Evolutionary conservation across 2,888 invertebrate genomes (phyloP), one percentile per base, ranked within the genome.

Genomic region (Sclerodermus sp.): DNA sequence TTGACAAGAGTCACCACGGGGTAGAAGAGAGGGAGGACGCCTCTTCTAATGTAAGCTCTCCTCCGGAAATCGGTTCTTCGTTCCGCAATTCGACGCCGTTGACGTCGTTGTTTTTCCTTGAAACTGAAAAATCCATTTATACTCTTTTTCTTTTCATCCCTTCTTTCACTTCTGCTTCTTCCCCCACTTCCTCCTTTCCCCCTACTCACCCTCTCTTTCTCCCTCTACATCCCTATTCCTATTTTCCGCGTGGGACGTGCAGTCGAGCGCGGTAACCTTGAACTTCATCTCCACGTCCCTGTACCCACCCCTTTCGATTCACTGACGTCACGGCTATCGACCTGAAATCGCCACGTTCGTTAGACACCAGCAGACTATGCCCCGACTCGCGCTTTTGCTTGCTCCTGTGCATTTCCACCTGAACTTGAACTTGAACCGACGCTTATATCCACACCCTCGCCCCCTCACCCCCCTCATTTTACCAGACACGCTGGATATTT

Each of bases 271-370:
- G 64, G 46, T 61, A 70, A 72, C 76, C 76, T 77, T 77, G 76
- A 77, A 77, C 76, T 76, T 76, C 76, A 76, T 74, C 73, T 69
- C 65, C 42, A 30, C 15, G 36, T 12, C 40, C 42, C 45, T 12
- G 34, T 34, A 4, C 34, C 34, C 34, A 12, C 34, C 10, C 34
- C 13, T 13, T 13, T 34, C 34, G n/a, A 13, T 8, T 34, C 34
- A 13, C 34, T 34, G 34, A 34, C 76, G 76, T 77, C 76, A 77
- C 64, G 66, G 64, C 64, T 67, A 75, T 76, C 76, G 74, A 75
- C 69, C 73, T 67, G 67, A 70, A 73, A 73, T 59, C 57, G 49
- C 45, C 43, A 42, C 5, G 14, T 16, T 14, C 5, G 16, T 10
- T 14, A 16, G 10, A 14, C 14, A 16, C 15, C 12, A 10, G 12